These are phyloP conservation scores for Dendrocincla tyrannina DNA, from an alignment of 2,797 vertebrate genomes.

Conservation along the genomic window DNA sequence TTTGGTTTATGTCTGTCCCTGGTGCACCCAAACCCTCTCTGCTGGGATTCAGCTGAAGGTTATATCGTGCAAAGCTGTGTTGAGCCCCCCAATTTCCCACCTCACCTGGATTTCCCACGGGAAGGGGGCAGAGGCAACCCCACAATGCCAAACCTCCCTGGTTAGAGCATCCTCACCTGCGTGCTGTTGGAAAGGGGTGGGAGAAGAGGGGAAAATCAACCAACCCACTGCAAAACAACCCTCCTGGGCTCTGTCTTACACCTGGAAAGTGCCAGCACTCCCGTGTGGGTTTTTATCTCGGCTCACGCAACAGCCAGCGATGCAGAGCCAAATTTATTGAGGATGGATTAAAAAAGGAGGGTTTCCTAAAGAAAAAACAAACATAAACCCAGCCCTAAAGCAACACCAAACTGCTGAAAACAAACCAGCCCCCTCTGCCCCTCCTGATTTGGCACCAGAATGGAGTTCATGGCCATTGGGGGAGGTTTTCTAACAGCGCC, in stretches of 20 bases:
- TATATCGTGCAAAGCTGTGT: neutral
- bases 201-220: neutral
- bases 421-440: neutral
- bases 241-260: neutral
- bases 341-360: neutral
- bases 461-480: neutral
- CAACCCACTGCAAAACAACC: neutral
- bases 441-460: conserved; percentile 1
- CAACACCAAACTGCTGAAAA: neutral
- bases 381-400: neutral
- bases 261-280: rapidly evolving
- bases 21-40: neutral
- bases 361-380: neutral
- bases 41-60: neutral
- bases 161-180: neutral
- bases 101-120: rapidly evolving
- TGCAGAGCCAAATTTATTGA: rapidly evolving
- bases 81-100: rapidly evolving
- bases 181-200: rapidly evolving
- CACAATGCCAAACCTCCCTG: rapidly evolving
- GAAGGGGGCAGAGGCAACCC: neutral
- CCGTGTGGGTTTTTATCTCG: rapidly evolving
- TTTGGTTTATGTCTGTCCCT: neutral
- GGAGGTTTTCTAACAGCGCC: neutral
- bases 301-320: neutral